Conservation (phyloP, 2,113 vertebrate species). For the Pardalotus punctatus region DNA sequence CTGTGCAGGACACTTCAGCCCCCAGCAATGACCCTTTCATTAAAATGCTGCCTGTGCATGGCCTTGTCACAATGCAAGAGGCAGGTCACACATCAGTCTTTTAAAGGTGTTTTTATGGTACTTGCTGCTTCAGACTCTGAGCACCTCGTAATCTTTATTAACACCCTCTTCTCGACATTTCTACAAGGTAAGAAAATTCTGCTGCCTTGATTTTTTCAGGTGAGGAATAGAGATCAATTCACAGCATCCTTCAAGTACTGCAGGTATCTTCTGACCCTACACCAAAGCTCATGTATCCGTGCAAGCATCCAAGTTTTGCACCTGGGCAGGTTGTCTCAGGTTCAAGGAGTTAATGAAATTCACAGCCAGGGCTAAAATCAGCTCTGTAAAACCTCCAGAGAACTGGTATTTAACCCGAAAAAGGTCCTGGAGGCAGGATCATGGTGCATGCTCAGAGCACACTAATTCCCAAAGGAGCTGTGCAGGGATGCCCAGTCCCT, state of each 20-base stretch:
- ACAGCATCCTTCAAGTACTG: background rate
- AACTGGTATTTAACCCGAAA: background rate
- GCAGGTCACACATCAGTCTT: background rate
- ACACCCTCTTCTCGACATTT: background rate
- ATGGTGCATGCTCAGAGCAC: rapidly evolving
- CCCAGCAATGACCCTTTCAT: background rate
- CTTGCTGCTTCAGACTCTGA: background rate
- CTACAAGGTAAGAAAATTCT: background rate
- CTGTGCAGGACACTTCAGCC: background rate
- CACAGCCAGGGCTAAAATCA: background rate
- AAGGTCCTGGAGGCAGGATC: background rate
- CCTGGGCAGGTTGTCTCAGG: background rate
- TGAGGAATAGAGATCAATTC: background rate
- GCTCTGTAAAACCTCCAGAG: background rate
- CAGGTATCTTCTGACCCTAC: background rate
- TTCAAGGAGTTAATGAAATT: background rate
- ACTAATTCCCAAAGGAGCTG: rapidly evolving
- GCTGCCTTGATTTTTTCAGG: background rate
- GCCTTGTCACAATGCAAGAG: background rate
- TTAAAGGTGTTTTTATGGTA: background rate
- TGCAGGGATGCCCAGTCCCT: background rate
- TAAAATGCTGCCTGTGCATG: background rate
- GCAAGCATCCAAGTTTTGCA: background rate
- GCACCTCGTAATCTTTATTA: background rate
- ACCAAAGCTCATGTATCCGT: background rate